These are phyloP conservation scores for Trissoscelio sp. DNA, from an alignment of 2,888 invertebrate genomes.

Conservation along the genomic window DNA sequence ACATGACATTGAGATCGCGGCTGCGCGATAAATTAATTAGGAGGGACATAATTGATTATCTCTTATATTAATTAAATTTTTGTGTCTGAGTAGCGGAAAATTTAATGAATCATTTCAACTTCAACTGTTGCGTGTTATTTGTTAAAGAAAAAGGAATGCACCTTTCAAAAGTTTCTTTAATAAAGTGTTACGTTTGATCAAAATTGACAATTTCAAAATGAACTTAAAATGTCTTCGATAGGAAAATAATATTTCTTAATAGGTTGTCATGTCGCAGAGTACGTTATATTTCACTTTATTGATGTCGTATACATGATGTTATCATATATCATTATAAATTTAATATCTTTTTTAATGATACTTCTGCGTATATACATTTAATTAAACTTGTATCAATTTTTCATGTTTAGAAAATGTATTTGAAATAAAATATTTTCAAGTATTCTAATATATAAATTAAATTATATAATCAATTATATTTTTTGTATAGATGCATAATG, in stretches of 20 bases:
- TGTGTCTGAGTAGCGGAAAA: not conserved
- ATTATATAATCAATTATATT: too few species aligned
- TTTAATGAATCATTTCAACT: not conserved
- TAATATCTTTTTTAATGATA: not conserved
- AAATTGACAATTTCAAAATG: not conserved
- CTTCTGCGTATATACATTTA: too few species aligned
- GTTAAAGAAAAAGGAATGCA: too few species aligned
- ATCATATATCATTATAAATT: not conserved
- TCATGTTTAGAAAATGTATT: too few species aligned
- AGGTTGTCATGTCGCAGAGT: not conserved
- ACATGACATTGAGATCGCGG: conserved; percentile 50
- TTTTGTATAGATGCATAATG: too few species aligned
- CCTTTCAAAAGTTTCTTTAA: not conserved
- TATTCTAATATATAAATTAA: too few species aligned
- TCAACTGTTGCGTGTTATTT: not conserved
- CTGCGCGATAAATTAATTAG: conserved; percentile 51
- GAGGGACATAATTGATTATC: conserved; percentile 54
- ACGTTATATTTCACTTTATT: not conserved
- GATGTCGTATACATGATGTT: not conserved
- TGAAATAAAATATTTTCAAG: too few species aligned
- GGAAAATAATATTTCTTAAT: not conserved
- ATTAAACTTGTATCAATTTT: too few species aligned
- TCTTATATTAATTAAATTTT: conserved; percentile 42
- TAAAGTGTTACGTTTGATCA: not conserved
- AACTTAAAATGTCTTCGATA: not conserved